phyloP scores from a whole-genome alignment of 2,888 invertebrate species.

The Pristionchus fissidentatus region DNA sequence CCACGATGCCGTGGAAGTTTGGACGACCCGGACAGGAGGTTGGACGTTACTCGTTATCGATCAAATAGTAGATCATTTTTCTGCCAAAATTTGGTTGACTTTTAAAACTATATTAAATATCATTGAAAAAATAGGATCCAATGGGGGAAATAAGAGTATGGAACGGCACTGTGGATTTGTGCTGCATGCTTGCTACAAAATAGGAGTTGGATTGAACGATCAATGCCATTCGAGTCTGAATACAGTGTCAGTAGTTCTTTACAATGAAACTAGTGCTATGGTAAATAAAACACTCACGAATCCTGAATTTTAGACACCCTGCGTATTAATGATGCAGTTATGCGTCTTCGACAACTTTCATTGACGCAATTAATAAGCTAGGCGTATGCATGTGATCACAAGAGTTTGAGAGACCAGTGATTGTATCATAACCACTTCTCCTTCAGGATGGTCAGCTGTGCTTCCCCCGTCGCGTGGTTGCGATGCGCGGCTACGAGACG shows the following conservation, averaged over 20 bases:
- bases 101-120: not conserved
- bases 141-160: not conserved
- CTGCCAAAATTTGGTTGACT: not conserved
- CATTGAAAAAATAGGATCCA: not conserved
- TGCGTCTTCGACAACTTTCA: no score
- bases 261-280: no score
- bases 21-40: constrained; percentile 60
- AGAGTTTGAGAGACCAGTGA: no score
- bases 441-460: constrained; percentile 69
- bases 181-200: no score
- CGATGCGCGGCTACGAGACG: constrained; percentile 53
- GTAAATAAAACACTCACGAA: no score
- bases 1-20: constrained; percentile 65
- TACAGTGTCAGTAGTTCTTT: no score
- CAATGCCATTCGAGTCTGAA: not conserved
- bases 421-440: not conserved
- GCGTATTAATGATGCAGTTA: no score
- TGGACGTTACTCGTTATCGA: not conserved
- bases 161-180: not conserved
- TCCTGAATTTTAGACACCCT: no score
- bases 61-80: not conserved
- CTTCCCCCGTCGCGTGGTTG: constrained; percentile 69
- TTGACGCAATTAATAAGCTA: no score
- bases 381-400: no score
- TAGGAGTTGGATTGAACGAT: no score